Evolutionary conservation across 2,888 invertebrate species (phyloP), one percentile per base, ranked within the genome.

Genomic region (Gymnoscelis rufifasciata): DNA sequence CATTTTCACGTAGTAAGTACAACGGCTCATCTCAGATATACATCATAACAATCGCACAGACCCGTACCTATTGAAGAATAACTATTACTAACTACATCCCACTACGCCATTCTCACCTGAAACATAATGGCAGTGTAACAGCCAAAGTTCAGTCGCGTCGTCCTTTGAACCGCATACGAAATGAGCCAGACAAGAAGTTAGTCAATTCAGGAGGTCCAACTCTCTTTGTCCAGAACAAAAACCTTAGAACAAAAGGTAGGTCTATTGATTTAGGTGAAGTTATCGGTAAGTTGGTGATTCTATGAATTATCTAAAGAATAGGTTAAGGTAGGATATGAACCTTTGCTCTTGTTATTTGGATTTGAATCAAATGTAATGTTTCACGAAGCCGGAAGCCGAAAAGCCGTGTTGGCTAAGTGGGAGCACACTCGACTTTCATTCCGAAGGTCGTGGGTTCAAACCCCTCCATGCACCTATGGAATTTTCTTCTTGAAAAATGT

Each of bases 141-240:
- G 29, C 11, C 24, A 40, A 33, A 41, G 43, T 38, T 38, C 14
- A 35, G 23, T 24, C 23, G 28, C 39, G 24, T 30, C 24, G 13
- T 38, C 23, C 38, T 29, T 38, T 38, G 33, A 29, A 43, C 13
- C 1, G 36, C 47, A 43, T 36, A 36, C 44, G 28, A 30, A 40
- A 43, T 38, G 43, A 44, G 37, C 36, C 27, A 40, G 27, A 27
- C 38, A 55, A 66, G 67, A 68, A 72, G 73, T 71, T 74, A 68
- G 63, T 57, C 28, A 68, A 64, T 65, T 56, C 57, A 47, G 57
- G 53, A 57, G 64, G 62, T 63, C 59, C 52, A 58, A 58, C 60
- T 61, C 70, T 60, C 64, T 69, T 75, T 75, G 76, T 74, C 38
- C 33, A 28, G 66, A 69, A 72, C 70, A 68, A 73, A 71, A 69